Conservation (phyloP, 2,797 vertebrate species). For the Acanthurus tractus region DNA sequence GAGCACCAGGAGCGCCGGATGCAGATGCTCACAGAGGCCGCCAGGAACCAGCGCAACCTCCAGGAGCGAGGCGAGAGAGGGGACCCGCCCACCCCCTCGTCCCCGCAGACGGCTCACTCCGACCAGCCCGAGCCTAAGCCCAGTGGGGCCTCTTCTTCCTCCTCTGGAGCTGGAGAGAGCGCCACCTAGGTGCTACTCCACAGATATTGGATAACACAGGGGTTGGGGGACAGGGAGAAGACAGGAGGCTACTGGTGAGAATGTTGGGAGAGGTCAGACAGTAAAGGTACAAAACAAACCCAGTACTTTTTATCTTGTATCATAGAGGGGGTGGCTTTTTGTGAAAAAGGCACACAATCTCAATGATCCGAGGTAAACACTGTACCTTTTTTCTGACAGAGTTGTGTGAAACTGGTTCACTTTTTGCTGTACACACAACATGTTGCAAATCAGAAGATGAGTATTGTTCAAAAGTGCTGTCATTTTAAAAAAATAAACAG, state of each 20-base stretch:
- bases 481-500: slow-evolving; percentile 25
- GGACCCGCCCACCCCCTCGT: slow-evolving; percentile 65
- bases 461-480: slow-evolving; percentile 59
- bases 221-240: slow-evolving; percentile 56
- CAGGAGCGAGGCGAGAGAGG: slow-evolving; percentile 85
- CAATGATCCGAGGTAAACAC: slow-evolving; percentile 60
- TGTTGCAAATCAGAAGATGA: slow-evolving; percentile 65
- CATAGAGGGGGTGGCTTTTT: slow-evolving; percentile 58
- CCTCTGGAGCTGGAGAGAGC: slow-evolving; percentile 70
- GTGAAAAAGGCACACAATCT: slow-evolving; percentile 51
- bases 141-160: slow-evolving; percentile 69
- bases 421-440: slow-evolving; percentile 70
- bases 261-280: slow-evolving; percentile 62
- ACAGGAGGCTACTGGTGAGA: slow-evolving; percentile 52
- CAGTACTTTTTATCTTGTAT: slow-evolving; percentile 58
- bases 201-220: slow-evolving; percentile 43
- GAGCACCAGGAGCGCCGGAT: slow-evolving; percentile 90
- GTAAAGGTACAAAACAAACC: slow-evolving; percentile 61
- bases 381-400: slow-evolving; percentile 58
- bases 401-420: slow-evolving; percentile 79
- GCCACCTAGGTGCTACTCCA: slow-evolving; percentile 72
- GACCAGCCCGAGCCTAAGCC: slow-evolving; percentile 75
- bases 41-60: slow-evolving; percentile 89
- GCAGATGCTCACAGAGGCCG: slow-evolving; percentile 89
- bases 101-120: slow-evolving; percentile 68